phyloP scores from a whole-genome alignment of 2,113 vertebrate species.

The Centropristis striata region DNA sequence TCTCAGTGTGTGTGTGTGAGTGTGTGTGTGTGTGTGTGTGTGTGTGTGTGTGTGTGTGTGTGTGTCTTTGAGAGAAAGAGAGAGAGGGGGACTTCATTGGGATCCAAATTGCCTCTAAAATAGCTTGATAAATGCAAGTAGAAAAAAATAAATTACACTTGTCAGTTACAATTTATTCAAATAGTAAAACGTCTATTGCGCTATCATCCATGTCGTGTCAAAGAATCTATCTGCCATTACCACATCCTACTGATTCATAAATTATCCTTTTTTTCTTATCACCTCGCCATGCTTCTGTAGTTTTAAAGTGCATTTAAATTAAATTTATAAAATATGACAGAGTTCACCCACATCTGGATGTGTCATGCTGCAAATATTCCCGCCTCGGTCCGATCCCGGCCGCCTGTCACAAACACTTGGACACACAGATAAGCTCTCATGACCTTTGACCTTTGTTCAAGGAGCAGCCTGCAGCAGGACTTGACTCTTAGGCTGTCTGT shows the following conservation, averaged over 20 bases:
- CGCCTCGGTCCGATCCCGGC: not conserved
- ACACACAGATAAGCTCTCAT: constrained; percentile 2
- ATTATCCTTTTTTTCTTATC: constrained; percentile 33
- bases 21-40: constrained; percentile 30
- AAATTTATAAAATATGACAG: constrained; percentile 20
- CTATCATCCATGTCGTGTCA: constrained; percentile 64
- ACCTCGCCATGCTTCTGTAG: constrained; percentile 6
- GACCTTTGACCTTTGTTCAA: constrained; percentile 49
- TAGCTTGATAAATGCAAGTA: constrained; percentile 66
- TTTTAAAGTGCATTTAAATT: constrained; percentile 16
- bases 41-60: constrained; percentile 7
- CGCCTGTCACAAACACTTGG: constrained; percentile 33
- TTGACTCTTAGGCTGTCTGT: constrained; percentile 26
- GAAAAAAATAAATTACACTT: constrained; percentile 64
- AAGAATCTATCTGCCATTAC: constrained; percentile 49
- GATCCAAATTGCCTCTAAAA: constrained; percentile 68
- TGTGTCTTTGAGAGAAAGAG: no score
- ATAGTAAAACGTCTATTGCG: constrained; percentile 64
- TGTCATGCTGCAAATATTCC: not conserved
- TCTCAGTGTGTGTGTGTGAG: constrained; percentile 13
- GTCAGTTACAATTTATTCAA: constrained; percentile 72
- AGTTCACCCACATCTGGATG: not conserved
- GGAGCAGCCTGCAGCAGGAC: constrained; percentile 49
- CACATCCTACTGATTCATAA: constrained; percentile 55
- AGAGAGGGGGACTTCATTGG: constrained; percentile 43